Percentiles rank a stretch among this genome's conserved stretches.
Evolutionary conservation across 2,113 vertebrate species (phyloP).

Genomic region (Tauraco erythrolophus): DNA sequence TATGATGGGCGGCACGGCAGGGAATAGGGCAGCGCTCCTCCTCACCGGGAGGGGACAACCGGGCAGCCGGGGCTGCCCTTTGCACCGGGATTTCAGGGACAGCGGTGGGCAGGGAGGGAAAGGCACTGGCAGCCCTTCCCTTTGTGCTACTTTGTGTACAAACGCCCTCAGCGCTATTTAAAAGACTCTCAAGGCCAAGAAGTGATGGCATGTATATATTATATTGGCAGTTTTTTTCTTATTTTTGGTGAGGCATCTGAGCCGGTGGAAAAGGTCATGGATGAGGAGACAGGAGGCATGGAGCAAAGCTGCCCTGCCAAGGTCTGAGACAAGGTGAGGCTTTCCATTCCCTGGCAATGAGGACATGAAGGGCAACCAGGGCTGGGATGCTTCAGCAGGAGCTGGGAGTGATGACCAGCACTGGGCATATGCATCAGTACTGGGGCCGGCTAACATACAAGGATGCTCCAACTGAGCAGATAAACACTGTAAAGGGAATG

Average conservation of each 20-base stretch:
- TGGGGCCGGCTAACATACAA: background rate
- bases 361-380: background rate
- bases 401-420: background rate
- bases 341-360: background rate
- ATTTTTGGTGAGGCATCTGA: background rate
- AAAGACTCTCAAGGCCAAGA: background rate
- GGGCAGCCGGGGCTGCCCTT: conserved; percentile 2
- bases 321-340: background rate
- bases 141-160: background rate
- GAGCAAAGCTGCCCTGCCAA: background rate
- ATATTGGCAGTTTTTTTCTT: background rate
- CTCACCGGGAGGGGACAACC: background rate
- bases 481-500: background rate
- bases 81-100: background rate
- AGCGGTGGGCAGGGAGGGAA: background rate
- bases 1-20: conserved; percentile 18
- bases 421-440: background rate
- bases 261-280: background rate
- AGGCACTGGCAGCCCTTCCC: background rate
- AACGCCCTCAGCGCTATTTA: background rate
- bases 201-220: background rate
- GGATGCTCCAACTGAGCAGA: background rate
- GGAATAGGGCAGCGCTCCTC: background rate
- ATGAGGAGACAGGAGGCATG: background rate
- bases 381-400: background rate